Conservation (phyloP, 2,888 invertebrate species). For the Sphinx pinastri region DNA sequence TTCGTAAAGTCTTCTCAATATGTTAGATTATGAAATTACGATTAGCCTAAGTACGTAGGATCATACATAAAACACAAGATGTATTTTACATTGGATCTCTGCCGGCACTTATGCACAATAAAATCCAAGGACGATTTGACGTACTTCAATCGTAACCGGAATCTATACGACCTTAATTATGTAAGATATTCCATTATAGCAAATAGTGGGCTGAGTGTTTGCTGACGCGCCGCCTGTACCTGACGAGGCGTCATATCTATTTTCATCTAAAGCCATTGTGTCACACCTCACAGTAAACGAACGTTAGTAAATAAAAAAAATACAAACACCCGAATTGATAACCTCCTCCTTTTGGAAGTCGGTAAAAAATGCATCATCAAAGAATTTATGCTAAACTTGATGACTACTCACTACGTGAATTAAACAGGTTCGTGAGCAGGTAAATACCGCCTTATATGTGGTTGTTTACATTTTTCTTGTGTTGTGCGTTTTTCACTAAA, state of each 20-base stretch:
- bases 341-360: too few species aligned
- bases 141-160: neutral
- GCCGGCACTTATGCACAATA: neutral
- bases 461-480: constrained; percentile 1
- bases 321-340: too few species aligned
- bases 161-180: constrained; percentile 12
- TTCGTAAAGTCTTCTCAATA: too few species aligned
- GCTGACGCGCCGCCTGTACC: constrained; percentile 5
- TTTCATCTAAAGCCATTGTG: constrained; percentile 7
- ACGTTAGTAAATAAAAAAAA: constrained; percentile 12
- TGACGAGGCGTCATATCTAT: constrained; percentile 16
- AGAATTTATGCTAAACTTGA: constrained; percentile 11
- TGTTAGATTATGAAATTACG: too few species aligned
- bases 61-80: too few species aligned
- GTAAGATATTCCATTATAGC: constrained; percentile 4
- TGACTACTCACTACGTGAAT: neutral
- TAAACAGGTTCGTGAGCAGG: neutral
- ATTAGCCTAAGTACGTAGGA: too few species aligned
- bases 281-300: neutral
- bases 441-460: constrained; percentile 1
- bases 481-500: neutral
- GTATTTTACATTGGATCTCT: neutral
- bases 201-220: constrained; percentile 12
- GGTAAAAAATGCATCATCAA: constrained; percentile 15
- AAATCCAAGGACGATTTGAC: neutral